A percentile compares a stretch with the other conserved stretches of the same genome.
These are phyloP conservation scores for Pristionchus maxplancki DNA, from an alignment of 2,888 invertebrate genomes.

Conservation along the genomic window DNA sequence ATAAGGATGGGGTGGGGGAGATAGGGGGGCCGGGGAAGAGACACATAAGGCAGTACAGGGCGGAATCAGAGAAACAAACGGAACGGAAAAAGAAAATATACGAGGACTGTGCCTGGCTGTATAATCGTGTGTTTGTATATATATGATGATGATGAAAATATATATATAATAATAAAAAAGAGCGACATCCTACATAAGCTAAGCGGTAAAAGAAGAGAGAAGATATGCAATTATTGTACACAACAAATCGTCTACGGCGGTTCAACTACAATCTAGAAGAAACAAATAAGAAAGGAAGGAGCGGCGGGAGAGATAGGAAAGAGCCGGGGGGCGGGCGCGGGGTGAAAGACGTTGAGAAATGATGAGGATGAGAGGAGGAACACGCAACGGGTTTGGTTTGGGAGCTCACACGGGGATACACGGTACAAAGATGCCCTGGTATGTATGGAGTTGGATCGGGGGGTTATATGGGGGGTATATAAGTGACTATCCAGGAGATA, in stretches of 20 bases:
- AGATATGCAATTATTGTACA: constrained; percentile 16
- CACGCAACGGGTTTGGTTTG: constrained; percentile 19
- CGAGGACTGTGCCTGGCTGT: background rate
- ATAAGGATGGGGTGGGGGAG: background rate
- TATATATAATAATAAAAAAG: constrained; percentile 11
- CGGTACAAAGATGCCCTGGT: background rate
- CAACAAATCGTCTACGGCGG: constrained; percentile 27
- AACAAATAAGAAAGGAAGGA: no score
- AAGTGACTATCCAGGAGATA: background rate
- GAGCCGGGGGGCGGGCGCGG: background rate
- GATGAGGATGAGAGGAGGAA: background rate
- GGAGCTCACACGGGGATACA: constrained; percentile 43
- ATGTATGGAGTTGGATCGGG: background rate
- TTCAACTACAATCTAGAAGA: background rate
- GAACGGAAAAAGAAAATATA: background rate
- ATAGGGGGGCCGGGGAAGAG: background rate
- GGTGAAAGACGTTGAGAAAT: background rate
- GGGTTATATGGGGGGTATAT: no score
- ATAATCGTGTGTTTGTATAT: constrained; percentile 7
- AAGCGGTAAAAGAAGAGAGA: background rate
- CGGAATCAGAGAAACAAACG: constrained; percentile 4
- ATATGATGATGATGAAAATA: constrained; percentile 8
- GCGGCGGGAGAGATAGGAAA: background rate
- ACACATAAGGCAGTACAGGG: constrained; percentile 38
- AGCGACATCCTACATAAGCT: background rate